A percentile compares a stretch with the other conserved stretches of the same genome.
These are phyloP conservation scores for Tapera naevia DNA, from an alignment of 2,797 vertebrate species.

Conservation along the genomic window DNA sequence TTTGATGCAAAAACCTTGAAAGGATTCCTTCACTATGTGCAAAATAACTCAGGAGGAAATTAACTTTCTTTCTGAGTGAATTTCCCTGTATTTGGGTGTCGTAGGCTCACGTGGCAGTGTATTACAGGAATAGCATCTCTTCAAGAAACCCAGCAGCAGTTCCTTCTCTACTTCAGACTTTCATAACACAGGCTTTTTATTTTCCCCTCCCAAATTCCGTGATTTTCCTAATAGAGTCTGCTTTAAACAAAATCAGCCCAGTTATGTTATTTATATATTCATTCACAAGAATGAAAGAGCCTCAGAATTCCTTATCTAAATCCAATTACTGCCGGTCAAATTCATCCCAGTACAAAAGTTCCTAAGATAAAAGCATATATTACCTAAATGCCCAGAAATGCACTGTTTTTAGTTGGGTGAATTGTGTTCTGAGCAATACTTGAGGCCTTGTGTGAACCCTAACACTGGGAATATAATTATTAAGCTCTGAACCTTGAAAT, in stretches of 20 bases:
- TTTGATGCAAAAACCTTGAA: constrained; percentile 5
- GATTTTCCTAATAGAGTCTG: background rate
- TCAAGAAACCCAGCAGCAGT: background rate
- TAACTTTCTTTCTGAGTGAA: background rate
- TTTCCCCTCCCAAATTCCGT: background rate
- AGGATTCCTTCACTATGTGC: background rate
- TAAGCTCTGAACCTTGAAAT: background rate
- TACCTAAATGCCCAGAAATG: constrained; percentile 47
- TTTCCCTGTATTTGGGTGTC: background rate
- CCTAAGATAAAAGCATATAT: constrained; percentile 28
- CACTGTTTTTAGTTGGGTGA: background rate
- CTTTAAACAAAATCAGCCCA: constrained; percentile 46
- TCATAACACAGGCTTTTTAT: background rate
- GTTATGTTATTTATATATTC: constrained; percentile 32
- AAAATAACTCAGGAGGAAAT: background rate
- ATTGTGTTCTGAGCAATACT: background rate
- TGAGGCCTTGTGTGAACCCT: background rate
- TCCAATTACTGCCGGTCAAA: constrained; percentile 58
- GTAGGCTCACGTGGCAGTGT: background rate
- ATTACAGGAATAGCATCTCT: background rate
- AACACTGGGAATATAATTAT: background rate
- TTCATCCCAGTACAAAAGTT: constrained; percentile 32
- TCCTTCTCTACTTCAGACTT: background rate
- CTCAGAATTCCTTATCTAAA: constrained; percentile 58
- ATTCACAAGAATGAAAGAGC: constrained; percentile 23